phyloP scores from a whole-genome alignment of 2,888 invertebrate genomes.

The Argynnis bischoffii region DNA sequence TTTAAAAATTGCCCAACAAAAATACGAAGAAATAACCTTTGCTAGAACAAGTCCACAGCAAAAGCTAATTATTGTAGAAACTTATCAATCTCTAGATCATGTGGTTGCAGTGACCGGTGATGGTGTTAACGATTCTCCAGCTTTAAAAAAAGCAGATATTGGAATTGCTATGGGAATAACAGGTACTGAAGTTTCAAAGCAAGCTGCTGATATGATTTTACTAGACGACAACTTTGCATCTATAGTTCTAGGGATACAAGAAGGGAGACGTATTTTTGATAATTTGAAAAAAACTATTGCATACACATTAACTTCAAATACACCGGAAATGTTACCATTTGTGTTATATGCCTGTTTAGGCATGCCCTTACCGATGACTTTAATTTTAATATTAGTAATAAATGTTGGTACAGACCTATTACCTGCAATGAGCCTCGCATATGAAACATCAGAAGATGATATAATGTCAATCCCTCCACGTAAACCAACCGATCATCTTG shows the following conservation, averaged over 20 bases:
- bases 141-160: slow-evolving; percentile 92
- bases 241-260: slow-evolving; percentile 92
- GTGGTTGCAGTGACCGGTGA: slow-evolving; percentile 95
- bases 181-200: slow-evolving; percentile 91
- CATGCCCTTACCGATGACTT: slow-evolving; percentile 87
- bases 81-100: slow-evolving; percentile 88
- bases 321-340: slow-evolving; percentile 93
- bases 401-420: slow-evolving; percentile 91
- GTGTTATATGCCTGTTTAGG: slow-evolving; percentile 87
- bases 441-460: slow-evolving; percentile 88
- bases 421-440: slow-evolving; percentile 90
- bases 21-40: slow-evolving; percentile 88
- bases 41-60: slow-evolving; percentile 88
- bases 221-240: slow-evolving; percentile 95
- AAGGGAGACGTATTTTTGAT: slow-evolving; percentile 91
- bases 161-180: slow-evolving; percentile 91
- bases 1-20: slow-evolving; percentile 81
- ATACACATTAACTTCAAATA: slow-evolving; percentile 91
- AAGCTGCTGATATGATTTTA: slow-evolving; percentile 95
- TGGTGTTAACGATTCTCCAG: slow-evolving; percentile 94
- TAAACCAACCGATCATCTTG: slow-evolving; percentile 79
- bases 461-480: slow-evolving; percentile 86
- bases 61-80: slow-evolving; percentile 87
- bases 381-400: slow-evolving; percentile 85
- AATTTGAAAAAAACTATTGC: slow-evolving; percentile 93